These are phyloP conservation scores for Staurois parvus DNA, from an alignment of 2,797 vertebrate species.

Conservation along the genomic window DNA sequence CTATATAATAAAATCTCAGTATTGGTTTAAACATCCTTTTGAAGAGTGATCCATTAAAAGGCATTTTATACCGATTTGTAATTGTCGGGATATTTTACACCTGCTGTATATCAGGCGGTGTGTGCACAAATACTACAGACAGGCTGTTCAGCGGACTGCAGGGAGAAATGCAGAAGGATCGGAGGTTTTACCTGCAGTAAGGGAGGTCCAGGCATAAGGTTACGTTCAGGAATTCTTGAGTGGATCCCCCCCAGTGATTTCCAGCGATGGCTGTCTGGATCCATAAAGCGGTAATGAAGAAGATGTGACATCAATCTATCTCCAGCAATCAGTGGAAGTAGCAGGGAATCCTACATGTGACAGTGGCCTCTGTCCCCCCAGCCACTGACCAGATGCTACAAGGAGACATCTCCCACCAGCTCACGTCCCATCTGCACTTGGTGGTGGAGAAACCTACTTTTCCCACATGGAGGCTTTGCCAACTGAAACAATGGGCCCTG, in stretches of 20 bases:
- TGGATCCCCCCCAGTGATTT: neutral
- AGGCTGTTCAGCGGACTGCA: neutral
- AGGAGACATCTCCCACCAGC: slow-evolving; percentile 5
- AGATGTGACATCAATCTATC: neutral
- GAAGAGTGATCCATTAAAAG: no score
- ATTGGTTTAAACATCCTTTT: neutral
- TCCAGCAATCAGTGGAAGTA: neutral
- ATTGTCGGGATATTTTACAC: neutral
- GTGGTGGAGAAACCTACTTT: neutral
- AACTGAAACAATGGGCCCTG: slow-evolving; percentile 27
- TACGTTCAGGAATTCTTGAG: neutral
- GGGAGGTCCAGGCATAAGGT: neutral
- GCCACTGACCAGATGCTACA: slow-evolving; percentile 23
- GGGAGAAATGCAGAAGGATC: neutral
- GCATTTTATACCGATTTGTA: neutral
- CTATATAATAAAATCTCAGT: no score
- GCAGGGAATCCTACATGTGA: neutral
- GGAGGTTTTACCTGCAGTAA: neutral
- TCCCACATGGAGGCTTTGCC: slow-evolving; percentile 25
- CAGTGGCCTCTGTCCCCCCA: neutral
- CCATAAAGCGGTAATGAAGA: neutral
- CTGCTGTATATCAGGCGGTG: neutral
- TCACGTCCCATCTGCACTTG: slow-evolving; percentile 11
- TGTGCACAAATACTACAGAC: neutral
- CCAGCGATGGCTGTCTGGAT: neutral